Base-by-base conservation (phyloP, 2,113 vertebrate species). In the Murina feae region DNA sequence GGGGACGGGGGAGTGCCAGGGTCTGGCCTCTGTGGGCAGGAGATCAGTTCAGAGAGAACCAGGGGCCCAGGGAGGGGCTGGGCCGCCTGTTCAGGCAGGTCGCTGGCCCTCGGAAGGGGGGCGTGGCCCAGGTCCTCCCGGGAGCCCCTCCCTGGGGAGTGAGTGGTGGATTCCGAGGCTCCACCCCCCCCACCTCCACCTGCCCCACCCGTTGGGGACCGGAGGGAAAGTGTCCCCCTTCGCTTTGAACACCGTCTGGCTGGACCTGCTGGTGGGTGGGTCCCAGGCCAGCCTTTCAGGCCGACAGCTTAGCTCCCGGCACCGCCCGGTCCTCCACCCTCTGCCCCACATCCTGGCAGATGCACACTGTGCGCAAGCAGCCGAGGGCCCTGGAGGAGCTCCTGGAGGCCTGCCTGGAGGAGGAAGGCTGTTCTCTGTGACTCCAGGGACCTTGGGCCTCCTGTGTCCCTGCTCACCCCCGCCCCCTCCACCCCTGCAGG, bases 401-500 rank as follows among this genome's bases (percentile, higher is more conserved):
- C 55, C 55, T 58, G 55, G 55, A 25, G 55, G 55, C 55, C 55
- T 58, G 55, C 55, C 55, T 58, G 55, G 55, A 58, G 55, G 55
- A 58, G 55, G 55, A 10, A 23, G 18, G 14, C 68, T 2, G 1
- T 17, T 17, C 16, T 17, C 71, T 9, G 28, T 32, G 28, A 51
- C 25, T 63, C 39, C 28, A 5, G 8, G 39, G 5, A 20, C 2
- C 68, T 4, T 2, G 16, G 58, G 42, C 4, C 2, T 37, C 28
- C 79, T 30, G 49, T 55, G 11, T 39, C 35, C 42, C 66, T 16
- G 39, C 72, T 72, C 37, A 85, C 60, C 18, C 8, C 32, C 18
- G 32, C 75, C 3, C 1, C 75, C 47, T 0, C 18, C 18, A 4
- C 74, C 39, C 37, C 1, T 16, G 28, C 93, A 99, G 99, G 99